Percentiles rank a stretch among this genome's conserved stretches.
Evolutionary conservation across 1,140 invertebrate genomes (phyloP).

Genomic region (Ridgeia piscesae): DNA sequence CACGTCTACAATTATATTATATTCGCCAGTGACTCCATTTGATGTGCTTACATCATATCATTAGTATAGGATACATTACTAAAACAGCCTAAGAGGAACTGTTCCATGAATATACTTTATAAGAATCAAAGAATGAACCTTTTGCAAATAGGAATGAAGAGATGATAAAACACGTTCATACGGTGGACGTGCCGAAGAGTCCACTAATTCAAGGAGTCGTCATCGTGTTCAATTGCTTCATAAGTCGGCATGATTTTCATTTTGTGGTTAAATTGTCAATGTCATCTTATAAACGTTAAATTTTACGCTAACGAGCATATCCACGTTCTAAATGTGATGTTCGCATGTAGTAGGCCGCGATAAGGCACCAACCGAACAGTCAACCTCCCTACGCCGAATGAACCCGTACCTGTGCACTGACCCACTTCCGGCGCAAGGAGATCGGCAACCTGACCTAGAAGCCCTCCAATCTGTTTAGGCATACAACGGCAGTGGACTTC

Average conservation of each 20-base stretch:
- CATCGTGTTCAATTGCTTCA: background rate
- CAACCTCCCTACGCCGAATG: background rate
- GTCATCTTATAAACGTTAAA: background rate
- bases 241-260: background rate
- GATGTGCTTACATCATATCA: background rate
- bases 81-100: background rate
- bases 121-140: background rate
- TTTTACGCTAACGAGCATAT: background rate
- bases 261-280: background rate
- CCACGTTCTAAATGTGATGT: background rate
- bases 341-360: background rate
- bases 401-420: background rate
- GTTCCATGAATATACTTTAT: background rate
- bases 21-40: background rate
- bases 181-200: conserved; percentile 2
- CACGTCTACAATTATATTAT: background rate
- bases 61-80: background rate
- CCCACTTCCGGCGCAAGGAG: background rate
- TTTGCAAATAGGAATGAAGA: background rate
- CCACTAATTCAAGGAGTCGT: background rate
- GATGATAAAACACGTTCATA: background rate
- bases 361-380: background rate
- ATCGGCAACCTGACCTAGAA: conserved; percentile 3
- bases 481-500: background rate
- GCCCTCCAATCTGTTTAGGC: background rate